Evolutionary conservation across 2,888 invertebrate species (phyloP).

Genomic region (Drosophila putrida): DNA sequence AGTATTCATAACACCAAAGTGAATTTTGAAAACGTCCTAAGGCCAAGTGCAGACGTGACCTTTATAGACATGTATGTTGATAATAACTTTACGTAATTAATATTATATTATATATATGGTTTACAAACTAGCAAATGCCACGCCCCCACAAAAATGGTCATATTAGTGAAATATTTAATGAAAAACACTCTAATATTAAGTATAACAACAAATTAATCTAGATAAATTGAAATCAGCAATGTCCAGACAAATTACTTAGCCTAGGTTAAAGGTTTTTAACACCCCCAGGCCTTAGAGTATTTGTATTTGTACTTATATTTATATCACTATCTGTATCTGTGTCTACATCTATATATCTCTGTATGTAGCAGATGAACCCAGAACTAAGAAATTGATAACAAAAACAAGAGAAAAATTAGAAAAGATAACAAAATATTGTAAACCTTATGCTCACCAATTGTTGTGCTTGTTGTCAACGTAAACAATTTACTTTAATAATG

Average conservation of each 20-base stretch:
- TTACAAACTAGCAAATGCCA: conserved; percentile 40
- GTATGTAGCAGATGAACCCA: conserved; percentile 17
- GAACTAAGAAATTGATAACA: conserved; percentile 14
- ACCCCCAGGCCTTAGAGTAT: conserved; percentile 34
- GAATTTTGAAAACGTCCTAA: conserved; percentile 53
- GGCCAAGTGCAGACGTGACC: conserved; percentile 26
- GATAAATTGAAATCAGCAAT: conserved; percentile 34
- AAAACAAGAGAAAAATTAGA: conserved; percentile 2
- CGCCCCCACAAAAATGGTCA: conserved; percentile 25
- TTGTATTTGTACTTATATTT: conserved; percentile 21
- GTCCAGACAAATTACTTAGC: conserved; percentile 75
- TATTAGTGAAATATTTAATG: conserved; percentile 38
- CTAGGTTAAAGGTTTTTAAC: conserved; percentile 49
- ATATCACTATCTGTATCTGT: conserved; percentile 13
- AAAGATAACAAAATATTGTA: conserved; percentile 56
- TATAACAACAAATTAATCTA: conserved; percentile 26
- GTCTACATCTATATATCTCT: background rate
- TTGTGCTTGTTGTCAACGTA: conserved; percentile 74
- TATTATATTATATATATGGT: conserved; percentile 36
- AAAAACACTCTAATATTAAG: conserved; percentile 34
- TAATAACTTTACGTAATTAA: conserved; percentile 49
- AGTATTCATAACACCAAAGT: conserved; percentile 72
- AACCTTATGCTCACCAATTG: conserved; percentile 80
- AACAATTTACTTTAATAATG: conserved; percentile 62
- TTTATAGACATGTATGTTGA: conserved; percentile 45